A percentile compares a stretch with the other conserved stretches of the same genome.
Conservation (phyloP, 2,113 vertebrate species). For the Fregetta grallaria region DNA sequence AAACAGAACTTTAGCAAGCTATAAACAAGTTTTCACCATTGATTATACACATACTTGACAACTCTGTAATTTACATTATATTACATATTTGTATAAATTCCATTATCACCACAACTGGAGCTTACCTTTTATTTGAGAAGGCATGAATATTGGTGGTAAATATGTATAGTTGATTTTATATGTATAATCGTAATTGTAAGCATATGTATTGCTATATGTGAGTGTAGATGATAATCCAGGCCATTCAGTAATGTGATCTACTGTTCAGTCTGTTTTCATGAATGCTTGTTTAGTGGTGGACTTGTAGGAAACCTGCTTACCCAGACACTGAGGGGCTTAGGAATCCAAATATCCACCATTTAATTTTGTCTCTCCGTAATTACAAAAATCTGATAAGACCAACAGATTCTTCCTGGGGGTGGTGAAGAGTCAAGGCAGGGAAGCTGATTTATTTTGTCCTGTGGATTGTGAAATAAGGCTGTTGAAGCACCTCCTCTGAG, state of each 20-base stretch:
- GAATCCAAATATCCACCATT: neutral
- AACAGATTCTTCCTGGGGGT: neutral
- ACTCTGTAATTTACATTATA: neutral
- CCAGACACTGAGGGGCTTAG: neutral
- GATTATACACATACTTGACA: neutral
- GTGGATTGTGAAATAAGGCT: neutral
- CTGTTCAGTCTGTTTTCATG: neutral
- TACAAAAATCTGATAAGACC: neutral
- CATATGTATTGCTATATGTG: neutral
- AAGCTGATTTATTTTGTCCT: neutral
- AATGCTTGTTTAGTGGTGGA: neutral
- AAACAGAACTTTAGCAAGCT: neutral
- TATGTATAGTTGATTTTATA: neutral
- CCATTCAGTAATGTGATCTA: neutral
- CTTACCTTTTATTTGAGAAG: neutral
- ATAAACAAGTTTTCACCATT: neutral
- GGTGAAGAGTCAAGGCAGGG: neutral
- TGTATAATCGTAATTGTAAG: neutral
- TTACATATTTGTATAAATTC: neutral
- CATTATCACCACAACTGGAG: neutral
- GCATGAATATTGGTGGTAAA: neutral
- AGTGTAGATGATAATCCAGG: neutral
- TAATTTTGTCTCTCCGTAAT: neutral
- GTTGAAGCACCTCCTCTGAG: neutral
- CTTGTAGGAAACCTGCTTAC: neutral